Conservation (phyloP, 1,140 invertebrate species). For the Platyscapa corneri region DNA sequence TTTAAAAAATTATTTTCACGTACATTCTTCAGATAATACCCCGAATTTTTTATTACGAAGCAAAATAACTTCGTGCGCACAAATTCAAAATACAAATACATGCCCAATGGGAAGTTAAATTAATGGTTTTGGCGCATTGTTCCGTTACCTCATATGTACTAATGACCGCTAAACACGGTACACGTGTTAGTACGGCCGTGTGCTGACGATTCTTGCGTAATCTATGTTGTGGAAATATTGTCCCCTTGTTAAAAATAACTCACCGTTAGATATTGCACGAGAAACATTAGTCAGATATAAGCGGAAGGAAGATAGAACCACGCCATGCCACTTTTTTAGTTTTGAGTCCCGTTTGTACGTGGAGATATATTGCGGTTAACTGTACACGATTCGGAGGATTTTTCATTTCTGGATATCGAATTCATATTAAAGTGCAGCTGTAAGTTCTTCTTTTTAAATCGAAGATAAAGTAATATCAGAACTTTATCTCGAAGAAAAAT, state of each 20-base stretch:
- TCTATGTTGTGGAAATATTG: slow-evolving; percentile 22
- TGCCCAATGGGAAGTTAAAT: neutral
- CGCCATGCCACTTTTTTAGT: neutral
- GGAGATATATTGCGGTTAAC: too few species aligned
- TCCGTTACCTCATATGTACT: neutral
- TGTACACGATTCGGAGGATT: neutral
- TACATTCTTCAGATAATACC: neutral
- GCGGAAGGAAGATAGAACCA: too few species aligned
- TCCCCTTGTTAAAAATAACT: neutral
- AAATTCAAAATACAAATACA: neutral
- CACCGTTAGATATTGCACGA: slow-evolving; percentile 3
- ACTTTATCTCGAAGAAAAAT: too few species aligned
- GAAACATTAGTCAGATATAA: too few species aligned
- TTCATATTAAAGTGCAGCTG: too few species aligned
- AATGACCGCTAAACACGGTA: neutral
- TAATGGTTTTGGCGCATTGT: neutral
- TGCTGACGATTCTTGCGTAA: slow-evolving; percentile 7
- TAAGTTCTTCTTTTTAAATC: too few species aligned
- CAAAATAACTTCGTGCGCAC: neutral
- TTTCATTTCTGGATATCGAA: neutral
- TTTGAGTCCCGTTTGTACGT: neutral
- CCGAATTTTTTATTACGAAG: neutral
- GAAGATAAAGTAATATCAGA: too few species aligned
- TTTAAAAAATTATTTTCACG: neutral
- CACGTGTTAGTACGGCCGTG: neutral